phyloP scores from a whole-genome alignment of 1,140 invertebrate genomes.

The Drosophila biarmipes region DNA sequence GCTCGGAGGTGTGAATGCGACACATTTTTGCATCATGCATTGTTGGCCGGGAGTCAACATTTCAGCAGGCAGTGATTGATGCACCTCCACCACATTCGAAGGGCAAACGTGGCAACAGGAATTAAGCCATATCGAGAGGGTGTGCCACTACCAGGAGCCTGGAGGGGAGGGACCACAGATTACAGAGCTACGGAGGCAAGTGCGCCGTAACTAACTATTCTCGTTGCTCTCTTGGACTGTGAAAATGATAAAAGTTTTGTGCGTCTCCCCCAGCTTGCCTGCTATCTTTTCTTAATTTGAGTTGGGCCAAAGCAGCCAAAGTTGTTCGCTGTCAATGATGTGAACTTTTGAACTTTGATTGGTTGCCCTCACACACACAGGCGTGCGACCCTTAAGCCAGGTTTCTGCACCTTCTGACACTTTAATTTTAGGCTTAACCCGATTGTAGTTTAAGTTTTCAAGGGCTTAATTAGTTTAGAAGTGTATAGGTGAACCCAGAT shows the following conservation, averaged over 20 bases:
- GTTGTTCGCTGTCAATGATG: constrained; percentile 71
- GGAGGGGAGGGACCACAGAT: background rate
- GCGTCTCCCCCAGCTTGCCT: constrained; percentile 35
- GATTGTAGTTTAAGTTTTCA: background rate
- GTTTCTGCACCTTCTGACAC: constrained; percentile 1
- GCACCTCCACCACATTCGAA: background rate
- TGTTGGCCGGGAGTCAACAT: constrained; percentile 28
- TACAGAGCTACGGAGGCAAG: constrained; percentile 1
- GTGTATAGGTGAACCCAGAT: background rate
- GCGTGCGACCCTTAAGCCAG: background rate
- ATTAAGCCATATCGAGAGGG: constrained; percentile 31
- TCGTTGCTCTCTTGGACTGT: constrained; percentile 51
- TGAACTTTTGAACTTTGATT: constrained; percentile 80
- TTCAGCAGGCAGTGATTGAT: constrained; percentile 60
- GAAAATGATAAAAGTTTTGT: constrained; percentile 77
- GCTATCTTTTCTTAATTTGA: constrained; percentile 78
- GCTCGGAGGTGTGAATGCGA: constrained; percentile 6
- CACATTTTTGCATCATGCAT: constrained; percentile 68
- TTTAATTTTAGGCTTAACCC: constrained; percentile 21
- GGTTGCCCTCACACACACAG: constrained; percentile 33
- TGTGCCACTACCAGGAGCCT: background rate
- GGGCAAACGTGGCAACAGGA: constrained; percentile 18
- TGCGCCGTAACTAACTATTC: constrained; percentile 52
- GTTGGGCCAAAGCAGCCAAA: constrained; percentile 57
- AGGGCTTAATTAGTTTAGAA: background rate